Percentiles rank a stretch among this genome's conserved stretches.
Evolutionary conservation across 2,113 vertebrate species (phyloP).

Genomic region (Hoplias malabaricus): DNA sequence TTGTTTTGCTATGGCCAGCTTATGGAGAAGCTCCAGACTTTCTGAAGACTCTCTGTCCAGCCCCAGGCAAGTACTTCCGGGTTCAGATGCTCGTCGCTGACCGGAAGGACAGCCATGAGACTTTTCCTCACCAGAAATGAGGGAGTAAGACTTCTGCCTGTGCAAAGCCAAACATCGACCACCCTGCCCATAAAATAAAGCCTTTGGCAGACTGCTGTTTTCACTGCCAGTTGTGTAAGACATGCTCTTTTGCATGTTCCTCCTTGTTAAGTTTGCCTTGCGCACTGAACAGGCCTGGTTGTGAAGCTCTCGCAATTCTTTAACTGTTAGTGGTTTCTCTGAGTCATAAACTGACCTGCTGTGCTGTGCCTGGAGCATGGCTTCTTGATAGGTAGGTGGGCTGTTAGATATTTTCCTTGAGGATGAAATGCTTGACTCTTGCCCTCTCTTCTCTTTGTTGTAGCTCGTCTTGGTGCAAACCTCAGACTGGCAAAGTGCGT

Average conservation of each 20-base stretch:
- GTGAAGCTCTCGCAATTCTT: conserved; percentile 46
- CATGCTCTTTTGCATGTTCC: background rate
- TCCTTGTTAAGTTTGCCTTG: background rate
- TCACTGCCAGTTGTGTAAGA: conserved; percentile 16
- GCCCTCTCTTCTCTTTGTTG: conserved; percentile 17
- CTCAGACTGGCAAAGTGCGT: background rate
- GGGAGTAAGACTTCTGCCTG: conserved; percentile 55
- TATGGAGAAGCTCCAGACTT: conserved; percentile 35
- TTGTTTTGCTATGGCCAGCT: background rate
- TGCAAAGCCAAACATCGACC: conserved; percentile 56
- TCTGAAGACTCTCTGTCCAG: conserved; percentile 40
- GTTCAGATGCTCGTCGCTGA: conserved; percentile 63
- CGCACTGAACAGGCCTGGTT: conserved; percentile 23
- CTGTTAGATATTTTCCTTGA: conserved; percentile 12
- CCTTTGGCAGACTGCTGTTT: conserved; percentile 36
- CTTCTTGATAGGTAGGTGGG: conserved; percentile 55
- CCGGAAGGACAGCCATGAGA: background rate
- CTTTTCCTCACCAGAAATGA: conserved; percentile 38
- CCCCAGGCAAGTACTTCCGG: background rate
- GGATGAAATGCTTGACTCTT: background rate
- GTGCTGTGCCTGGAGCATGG: conserved; percentile 50
- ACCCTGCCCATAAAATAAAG: conserved; percentile 57
- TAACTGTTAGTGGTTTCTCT: conserved; percentile 48
- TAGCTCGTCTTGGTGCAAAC: conserved; percentile 15
- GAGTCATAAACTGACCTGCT: conserved; percentile 45